Percentiles rank a stretch among this genome's conserved stretches.
Conservation (phyloP, 1,140 invertebrate genomes). For the Hypsibius dujardini region DNA sequence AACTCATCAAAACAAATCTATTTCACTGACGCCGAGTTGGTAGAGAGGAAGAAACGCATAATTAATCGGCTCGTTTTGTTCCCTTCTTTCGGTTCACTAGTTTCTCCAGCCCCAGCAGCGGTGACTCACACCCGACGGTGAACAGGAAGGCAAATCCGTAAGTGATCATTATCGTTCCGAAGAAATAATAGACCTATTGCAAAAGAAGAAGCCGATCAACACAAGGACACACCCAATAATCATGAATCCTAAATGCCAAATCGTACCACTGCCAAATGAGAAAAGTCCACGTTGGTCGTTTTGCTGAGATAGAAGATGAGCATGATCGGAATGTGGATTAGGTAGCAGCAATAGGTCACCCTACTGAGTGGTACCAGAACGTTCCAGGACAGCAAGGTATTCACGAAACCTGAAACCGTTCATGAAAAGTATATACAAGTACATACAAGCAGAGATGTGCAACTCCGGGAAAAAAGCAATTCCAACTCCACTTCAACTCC, state of each 20-base stretch:
- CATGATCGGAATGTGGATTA: conserved; percentile 47
- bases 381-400: conserved; percentile 54
- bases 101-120: neutral
- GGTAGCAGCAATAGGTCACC: conserved; percentile 71
- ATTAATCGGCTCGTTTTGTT: too few species aligned
- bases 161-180: neutral
- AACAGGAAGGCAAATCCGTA: conserved; percentile 8
- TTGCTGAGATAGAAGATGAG: neutral
- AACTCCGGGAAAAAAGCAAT: too few species aligned
- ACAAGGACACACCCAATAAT: too few species aligned
- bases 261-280: neutral
- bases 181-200: conserved; percentile 8
- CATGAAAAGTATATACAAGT: too few species aligned
- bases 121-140: conserved; percentile 12
- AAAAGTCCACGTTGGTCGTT: neutral
- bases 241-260: neutral
- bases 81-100: too few species aligned
- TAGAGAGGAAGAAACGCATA: too few species aligned
- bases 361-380: conserved; percentile 63
- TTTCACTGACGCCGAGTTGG: too few species aligned
- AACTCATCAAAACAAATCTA: too few species aligned
- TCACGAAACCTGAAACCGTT: conserved; percentile 45
- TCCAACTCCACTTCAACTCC: too few species aligned
- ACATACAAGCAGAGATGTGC: too few species aligned
- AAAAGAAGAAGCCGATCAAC: conserved; percentile 8